These are phyloP conservation scores for Phenacoccus solenopsis DNA, from an alignment of 1,140 invertebrate species.

Conservation along the genomic window DNA sequence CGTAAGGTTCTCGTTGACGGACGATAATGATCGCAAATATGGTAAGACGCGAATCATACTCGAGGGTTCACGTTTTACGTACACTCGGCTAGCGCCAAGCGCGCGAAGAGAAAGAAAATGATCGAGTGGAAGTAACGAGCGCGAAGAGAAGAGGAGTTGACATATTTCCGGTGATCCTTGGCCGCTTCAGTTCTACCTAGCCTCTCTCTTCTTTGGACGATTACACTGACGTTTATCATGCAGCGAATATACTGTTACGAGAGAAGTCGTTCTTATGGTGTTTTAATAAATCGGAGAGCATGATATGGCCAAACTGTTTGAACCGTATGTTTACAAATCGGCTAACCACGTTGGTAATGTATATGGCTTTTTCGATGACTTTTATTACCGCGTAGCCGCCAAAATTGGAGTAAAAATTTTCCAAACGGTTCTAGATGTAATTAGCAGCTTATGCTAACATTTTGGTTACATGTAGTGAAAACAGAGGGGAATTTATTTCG, in stretches of 20 bases:
- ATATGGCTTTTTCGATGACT: too few relatives aligned
- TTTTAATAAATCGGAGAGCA: too few relatives aligned
- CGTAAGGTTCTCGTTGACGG: too few relatives aligned
- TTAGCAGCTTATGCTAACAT: too few relatives aligned
- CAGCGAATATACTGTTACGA: background rate
- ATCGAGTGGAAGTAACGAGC: background rate
- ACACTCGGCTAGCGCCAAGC: background rate
- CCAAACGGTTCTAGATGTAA: too few relatives aligned
- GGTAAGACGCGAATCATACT: too few relatives aligned
- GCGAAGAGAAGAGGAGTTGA: background rate
- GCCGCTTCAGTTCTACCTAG: slow-evolving; percentile 1
- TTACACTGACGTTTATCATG: background rate
- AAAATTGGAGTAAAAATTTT: background rate
- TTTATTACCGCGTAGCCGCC: too few relatives aligned
- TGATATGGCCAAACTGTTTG: background rate
- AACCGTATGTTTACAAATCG: background rate
- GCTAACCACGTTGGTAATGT: too few relatives aligned
- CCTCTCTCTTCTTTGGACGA: slow-evolving; percentile 3
- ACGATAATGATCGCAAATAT: too few relatives aligned
- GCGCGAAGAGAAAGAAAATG: background rate
- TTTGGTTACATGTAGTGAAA: too few relatives aligned
- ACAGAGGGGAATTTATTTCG: too few relatives aligned
- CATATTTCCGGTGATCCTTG: slow-evolving; percentile 17
- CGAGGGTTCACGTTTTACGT: background rate
- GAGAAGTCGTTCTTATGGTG: background rate